Base-by-base conservation (phyloP, 35 echinoderm and acorn worm genomes). In the Acanthaster planci region DNA sequence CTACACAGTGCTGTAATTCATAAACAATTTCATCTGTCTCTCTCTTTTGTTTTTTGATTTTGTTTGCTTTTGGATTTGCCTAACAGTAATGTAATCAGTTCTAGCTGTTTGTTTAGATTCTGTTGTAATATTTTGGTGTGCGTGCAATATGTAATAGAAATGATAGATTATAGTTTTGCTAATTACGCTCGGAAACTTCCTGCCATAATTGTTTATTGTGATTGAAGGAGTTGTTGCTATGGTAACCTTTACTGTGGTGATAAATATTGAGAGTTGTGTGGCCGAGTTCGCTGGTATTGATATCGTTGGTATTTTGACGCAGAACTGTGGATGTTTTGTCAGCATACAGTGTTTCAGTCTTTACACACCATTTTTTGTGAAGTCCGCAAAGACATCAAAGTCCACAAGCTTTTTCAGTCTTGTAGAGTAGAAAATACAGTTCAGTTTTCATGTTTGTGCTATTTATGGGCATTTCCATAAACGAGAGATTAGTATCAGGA, bases 151-250 rank as follows among this genome's bases (percentile, higher is more conserved):
- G 64, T 72, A 72, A 72, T 72, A 72, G 64, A 72, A 59, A 26
- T 23, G 64, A 72, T 72, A 72, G 64, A 72, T 72, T 72, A 72
- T 72, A 72, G 64, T 72, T 72, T 72, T 72, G 64, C 64, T 72
- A 72, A 72, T 72, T 72, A 27, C 10, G 30, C 21, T 36, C 30
- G 14, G 22, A 14, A 34, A 72, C 23, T 72, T 72, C 64, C 64
- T 72, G 64, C 64, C 64, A 72, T 72, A 35, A 72, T 31, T 35
- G 29, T 72, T 72, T 72, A 31, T 35, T 72, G 64, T 72, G 64
- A 72, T 27, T 29, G 64, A 68, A 72, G 10, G 34, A 72, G 26
- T 31, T 31, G 64, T 72, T 72, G 42, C 42, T 72, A 34, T 72
- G 26, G 64, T 34, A 21, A 34, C 23, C 30, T 14, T 72, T 72